phyloP scores from a whole-genome alignment of 2,797 vertebrate genomes.

The Spinibarbus caldwelli region DNA sequence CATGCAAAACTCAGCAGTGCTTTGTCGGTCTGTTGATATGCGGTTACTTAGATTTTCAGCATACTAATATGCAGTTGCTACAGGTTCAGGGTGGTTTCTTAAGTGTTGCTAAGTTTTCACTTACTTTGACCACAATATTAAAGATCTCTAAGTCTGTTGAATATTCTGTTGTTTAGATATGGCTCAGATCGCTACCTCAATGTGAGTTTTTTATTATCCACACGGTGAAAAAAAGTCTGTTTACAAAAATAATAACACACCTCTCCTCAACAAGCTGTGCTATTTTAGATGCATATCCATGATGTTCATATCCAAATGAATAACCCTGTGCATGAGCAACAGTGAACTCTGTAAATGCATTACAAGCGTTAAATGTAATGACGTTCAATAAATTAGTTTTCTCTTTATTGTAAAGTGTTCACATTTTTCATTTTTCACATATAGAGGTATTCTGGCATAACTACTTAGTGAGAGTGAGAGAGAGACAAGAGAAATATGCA shows the following conservation, averaged over 20 bases:
- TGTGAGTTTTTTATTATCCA: not conserved
- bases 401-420: not conserved
- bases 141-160: not conserved
- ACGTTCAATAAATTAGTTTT: not conserved
- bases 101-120: not conserved
- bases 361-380: not conserved
- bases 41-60: not conserved
- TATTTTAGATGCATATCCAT: not conserved
- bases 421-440: not conserved
- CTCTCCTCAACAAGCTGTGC: not conserved
- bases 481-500: constrained; percentile 30
- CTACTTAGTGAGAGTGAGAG: not conserved
- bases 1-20: not conserved
- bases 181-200: not conserved
- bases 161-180: not conserved
- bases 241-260: not conserved
- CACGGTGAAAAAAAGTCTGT: no score
- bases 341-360: not conserved
- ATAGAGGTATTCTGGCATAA: not conserved
- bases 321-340: not conserved
- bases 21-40: not conserved
- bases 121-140: not conserved
- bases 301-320: not conserved
- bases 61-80: not conserved
- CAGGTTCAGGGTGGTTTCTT: not conserved